A percentile compares a stretch with the other conserved stretches of the same genome.
Evolutionary conservation across 2,113 vertebrate genomes (phyloP).

Genomic region (Callipepla squamata): DNA sequence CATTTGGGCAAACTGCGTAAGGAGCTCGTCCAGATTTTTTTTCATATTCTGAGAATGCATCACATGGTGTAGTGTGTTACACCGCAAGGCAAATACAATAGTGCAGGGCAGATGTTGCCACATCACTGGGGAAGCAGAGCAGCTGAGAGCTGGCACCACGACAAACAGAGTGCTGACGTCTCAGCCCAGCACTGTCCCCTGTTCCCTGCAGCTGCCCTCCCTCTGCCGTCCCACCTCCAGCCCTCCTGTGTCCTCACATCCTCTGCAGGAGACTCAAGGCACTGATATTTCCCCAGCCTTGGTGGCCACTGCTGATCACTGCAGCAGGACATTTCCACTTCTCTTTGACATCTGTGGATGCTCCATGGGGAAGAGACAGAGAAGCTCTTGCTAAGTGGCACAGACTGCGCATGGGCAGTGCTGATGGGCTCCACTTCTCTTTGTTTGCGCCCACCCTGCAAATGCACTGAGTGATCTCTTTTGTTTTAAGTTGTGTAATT

Average conservation of each 20-base stretch:
- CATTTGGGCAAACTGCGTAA: background rate
- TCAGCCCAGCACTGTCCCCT: rapidly evolving
- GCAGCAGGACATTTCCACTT: background rate
- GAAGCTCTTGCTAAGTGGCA: background rate
- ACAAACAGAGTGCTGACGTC: background rate
- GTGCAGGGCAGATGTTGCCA: background rate
- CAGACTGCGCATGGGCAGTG: too few species aligned
- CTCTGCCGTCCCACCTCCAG: background rate
- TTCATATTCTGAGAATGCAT: background rate
- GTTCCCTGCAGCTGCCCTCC: background rate
- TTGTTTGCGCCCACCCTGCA: rapidly evolving
- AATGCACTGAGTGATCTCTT: slow-evolving; percentile 22
- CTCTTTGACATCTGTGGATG: background rate
- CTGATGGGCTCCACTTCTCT: background rate
- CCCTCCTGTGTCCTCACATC: background rate
- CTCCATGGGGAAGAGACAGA: background rate
- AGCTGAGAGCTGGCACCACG: background rate
- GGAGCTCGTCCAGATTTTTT: background rate
- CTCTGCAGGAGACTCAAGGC: background rate
- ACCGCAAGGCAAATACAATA: rapidly evolving
- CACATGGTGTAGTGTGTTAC: rapidly evolving
- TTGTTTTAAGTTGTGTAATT: slow-evolving; percentile 43
- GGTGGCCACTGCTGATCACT: background rate
- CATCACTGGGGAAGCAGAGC: background rate
- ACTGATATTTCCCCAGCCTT: background rate